Evolutionary conservation across 2,888 invertebrate genomes (phyloP), one percentile per base, ranked within the genome.

Genomic region (Acheta domesticus): DNA sequence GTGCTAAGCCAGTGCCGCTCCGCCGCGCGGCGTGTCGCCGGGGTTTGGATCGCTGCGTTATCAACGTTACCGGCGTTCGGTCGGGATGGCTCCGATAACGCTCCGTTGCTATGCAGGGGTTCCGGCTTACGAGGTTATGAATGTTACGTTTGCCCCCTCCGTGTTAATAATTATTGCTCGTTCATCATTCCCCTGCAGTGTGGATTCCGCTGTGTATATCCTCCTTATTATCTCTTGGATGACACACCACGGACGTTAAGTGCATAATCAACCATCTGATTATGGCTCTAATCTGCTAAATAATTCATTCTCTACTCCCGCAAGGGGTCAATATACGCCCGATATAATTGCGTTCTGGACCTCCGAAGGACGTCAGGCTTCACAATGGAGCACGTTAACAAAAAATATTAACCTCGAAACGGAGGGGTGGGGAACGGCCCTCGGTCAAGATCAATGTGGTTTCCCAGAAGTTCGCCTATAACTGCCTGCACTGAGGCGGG

Each of bases 121-220:
- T 62, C 62, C 62, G n/a, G 62, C n/a, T 62, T 62, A 62, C 62
- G n/a, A 62, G 62, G 62, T 62, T 62, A 62, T 62, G 62, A 62
- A 62, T 62, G 62, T 62, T 62, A 62, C 62, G n/a, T 62, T 62
- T 36, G 62, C 16, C 62, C n/a, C 5, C 62, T 62, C 62, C n/a
- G 62, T 62, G 62, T 62, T 62, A 62, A 62, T 62, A 62, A 62
- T 62, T 62, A 62, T 62, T 62, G 62, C 62, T 62, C 62, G 62
- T 62, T 62, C n/a, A 62, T 62, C 62, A 62, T 62, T 62, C n/a
- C 62, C 62, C 62, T n/a, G 62, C 62, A 62, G 62, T 62, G 62
- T n/a, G 62, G 62, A 62, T 62, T 62, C 62, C 62, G 62, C n/a
- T 62, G 62, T 62, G 62, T 19, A 12, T 62, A 62, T 62, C 62